These are phyloP conservation scores for Glossophaga mutica DNA, from an alignment of 2,797 vertebrate genomes.

Conservation along the genomic window DNA sequence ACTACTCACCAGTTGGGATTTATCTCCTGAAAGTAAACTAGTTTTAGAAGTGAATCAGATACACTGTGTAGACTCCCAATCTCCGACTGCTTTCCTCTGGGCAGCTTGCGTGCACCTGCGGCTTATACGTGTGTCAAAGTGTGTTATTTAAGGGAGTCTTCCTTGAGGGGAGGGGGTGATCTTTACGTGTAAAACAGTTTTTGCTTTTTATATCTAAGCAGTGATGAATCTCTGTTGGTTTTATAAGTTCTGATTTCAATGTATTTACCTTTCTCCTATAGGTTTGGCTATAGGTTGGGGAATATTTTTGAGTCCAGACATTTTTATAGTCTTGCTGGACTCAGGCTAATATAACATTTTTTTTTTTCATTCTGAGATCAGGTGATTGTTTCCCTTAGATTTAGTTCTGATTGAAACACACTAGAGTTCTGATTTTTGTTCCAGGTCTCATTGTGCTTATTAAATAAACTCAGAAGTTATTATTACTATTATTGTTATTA, in stretches of 20 bases:
- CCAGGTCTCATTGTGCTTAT: not conserved
- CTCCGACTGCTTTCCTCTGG: not conserved
- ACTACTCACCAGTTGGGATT: not conserved
- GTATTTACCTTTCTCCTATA: not conserved
- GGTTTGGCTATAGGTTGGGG: not conserved
- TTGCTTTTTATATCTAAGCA: not conserved
- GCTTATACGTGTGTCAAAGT: not conserved
- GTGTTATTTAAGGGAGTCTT: not conserved
- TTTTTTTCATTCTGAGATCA: not conserved
- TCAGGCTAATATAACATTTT: not conserved
- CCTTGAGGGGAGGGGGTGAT: not conserved
- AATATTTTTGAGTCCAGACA: conserved; percentile 36
- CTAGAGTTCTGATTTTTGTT: not conserved
- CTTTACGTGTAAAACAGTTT: not conserved
- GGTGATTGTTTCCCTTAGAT: conserved; percentile 1
- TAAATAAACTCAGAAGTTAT: conserved; percentile 12
- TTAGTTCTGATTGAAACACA: not conserved
- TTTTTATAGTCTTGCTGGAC: conserved; percentile 6
- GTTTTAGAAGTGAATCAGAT: not conserved
- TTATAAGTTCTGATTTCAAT: not conserved
- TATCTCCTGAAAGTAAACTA: not conserved
- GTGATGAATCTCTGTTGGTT: not conserved
- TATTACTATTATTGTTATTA: not conserved
- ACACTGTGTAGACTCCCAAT: not conserved
- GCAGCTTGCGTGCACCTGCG: not conserved